phyloP scores from a whole-genome alignment of 2,888 invertebrate species.

The Lumbricus terrestris region DNA sequence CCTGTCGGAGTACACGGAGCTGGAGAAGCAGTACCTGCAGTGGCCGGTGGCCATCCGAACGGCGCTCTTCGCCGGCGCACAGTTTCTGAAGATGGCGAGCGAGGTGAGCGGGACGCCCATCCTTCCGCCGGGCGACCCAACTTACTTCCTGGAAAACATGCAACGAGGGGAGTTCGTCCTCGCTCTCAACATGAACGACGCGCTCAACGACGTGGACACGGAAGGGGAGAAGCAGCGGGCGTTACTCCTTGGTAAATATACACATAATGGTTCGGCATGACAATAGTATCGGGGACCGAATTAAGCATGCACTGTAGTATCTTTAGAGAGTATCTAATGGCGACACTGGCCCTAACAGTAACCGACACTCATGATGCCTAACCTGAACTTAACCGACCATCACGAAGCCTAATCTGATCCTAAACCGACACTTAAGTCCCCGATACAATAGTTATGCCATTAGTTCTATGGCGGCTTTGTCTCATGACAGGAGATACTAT shows the following conservation, averaged over 20 bases:
- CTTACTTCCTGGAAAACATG: neutral
- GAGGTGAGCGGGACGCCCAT: neutral
- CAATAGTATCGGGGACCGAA: too few species aligned
- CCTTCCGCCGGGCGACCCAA: neutral
- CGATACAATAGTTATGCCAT: too few species aligned
- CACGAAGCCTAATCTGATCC: too few species aligned
- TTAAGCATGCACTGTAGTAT: too few species aligned
- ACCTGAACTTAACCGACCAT: too few species aligned
- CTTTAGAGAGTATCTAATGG: too few species aligned
- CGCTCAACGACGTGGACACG: neutral
- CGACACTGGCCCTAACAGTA: too few species aligned
- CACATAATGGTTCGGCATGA: too few species aligned
- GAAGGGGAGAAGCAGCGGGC: neutral
- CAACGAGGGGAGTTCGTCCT: neutral
- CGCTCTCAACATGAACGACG: neutral
- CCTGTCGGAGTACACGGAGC: neutral
- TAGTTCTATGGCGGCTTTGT: too few species aligned
- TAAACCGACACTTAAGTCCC: too few species aligned
- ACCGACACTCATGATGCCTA: too few species aligned
- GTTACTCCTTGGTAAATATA: neutral
- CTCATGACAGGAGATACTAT: too few species aligned
- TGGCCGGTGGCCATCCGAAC: neutral
- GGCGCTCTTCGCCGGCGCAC: neutral
- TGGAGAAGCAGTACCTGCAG: neutral
- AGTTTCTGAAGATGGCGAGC: neutral